Percentiles rank a stretch among this genome's conserved stretches.
Conservation (phyloP, 2,113 vertebrate species). For the Tupaia chinensis region DNA sequence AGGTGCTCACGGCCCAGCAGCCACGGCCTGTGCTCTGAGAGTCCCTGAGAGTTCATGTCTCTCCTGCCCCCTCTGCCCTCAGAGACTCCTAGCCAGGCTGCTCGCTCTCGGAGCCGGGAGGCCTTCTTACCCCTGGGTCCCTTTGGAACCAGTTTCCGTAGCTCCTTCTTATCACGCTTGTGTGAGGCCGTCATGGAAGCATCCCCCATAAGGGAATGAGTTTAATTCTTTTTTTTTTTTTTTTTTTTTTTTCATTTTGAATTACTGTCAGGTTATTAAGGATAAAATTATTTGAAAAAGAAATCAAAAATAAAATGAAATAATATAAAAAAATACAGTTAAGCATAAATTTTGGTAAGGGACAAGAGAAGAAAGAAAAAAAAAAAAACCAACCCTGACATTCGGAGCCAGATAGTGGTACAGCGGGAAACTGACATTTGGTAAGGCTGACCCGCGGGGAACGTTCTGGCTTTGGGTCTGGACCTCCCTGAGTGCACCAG, state of each 20-base stretch:
- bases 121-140: background rate
- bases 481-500: too few species aligned
- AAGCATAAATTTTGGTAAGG: too few species aligned
- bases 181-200: background rate
- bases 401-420: too few species aligned
- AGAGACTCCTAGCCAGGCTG: background rate
- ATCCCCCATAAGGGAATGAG: background rate
- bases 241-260: background rate
- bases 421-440: too few species aligned
- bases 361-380: too few species aligned
- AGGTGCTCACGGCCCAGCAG: constrained; percentile 93
- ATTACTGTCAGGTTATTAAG: constrained; percentile 70
- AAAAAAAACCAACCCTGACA: too few species aligned
- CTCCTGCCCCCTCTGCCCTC: background rate
- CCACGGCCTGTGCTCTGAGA: constrained; percentile 90
- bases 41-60: background rate
- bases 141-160: background rate
- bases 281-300: constrained; percentile 60
- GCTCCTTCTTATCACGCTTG: background rate
- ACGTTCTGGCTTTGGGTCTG: too few species aligned
- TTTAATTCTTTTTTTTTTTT: background rate
- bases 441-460: too few species aligned
- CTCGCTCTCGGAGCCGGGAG: background rate
- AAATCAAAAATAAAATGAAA: too few species aligned
- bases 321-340: too few species aligned